phyloP scores from a whole-genome alignment of 2,797 vertebrate genomes.

The Phoxinus dragarum region DNA sequence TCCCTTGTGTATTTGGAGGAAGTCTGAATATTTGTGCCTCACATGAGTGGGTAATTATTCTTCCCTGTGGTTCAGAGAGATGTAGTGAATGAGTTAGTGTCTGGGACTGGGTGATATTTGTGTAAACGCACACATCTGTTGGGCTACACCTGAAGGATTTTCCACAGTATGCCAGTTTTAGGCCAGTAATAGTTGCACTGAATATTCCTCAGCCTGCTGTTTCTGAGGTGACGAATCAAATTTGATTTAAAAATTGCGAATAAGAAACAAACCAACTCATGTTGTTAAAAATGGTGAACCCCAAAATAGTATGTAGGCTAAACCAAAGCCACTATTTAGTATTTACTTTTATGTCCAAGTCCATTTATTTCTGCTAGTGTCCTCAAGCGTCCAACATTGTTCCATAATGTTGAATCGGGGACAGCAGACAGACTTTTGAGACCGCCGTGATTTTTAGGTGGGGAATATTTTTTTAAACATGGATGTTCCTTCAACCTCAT shows the following conservation, averaged over 20 bases:
- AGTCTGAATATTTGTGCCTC: constrained; percentile 69
- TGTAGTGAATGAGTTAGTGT: constrained; percentile 77
- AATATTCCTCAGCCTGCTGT: constrained; percentile 17
- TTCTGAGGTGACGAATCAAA: background rate
- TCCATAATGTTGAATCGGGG: constrained; percentile 8
- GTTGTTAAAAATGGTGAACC: background rate
- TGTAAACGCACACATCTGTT: constrained; percentile 59
- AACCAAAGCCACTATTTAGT: background rate
- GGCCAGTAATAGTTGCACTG: constrained; percentile 70
- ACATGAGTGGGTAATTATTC: constrained; percentile 79
- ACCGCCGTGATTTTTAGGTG: constrained; percentile 63
- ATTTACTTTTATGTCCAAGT: background rate
- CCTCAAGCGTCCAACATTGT: background rate
- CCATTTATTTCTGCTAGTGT: background rate
- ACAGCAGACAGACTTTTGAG: constrained; percentile 62
- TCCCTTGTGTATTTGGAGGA: constrained; percentile 75
- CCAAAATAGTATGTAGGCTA: background rate
- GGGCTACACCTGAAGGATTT: constrained; percentile 62
- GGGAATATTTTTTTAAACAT: constrained; percentile 76
- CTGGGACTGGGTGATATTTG: constrained; percentile 63
- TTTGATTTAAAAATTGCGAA: background rate
- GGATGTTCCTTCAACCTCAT: constrained; percentile 73
- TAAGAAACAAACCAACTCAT: background rate
- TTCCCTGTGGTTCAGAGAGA: constrained; percentile 47
- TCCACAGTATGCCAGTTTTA: constrained; percentile 56